Evolutionary conservation across 2,113 vertebrate genomes (phyloP).

Genomic region (Zosterops japonicus): DNA sequence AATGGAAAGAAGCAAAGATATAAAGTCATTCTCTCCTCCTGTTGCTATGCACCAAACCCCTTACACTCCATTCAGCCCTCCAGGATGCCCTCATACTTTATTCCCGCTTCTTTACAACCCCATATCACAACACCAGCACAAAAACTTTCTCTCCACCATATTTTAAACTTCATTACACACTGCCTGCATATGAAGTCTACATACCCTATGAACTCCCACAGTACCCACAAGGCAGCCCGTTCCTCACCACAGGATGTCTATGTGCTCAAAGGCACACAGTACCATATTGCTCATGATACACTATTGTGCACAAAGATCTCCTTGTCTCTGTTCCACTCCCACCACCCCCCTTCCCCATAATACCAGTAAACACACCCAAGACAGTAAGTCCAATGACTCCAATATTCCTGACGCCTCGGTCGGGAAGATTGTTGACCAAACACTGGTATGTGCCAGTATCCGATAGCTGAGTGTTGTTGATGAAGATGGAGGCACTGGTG

Average conservation of each 20-base stretch:
- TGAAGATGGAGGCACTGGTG: constrained; percentile 98
- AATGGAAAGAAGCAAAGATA: background rate
- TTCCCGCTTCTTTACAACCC: background rate
- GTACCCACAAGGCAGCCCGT: background rate
- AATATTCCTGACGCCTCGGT: constrained; percentile 92
- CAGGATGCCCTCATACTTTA: background rate
- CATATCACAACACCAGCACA: background rate
- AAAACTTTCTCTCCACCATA: background rate
- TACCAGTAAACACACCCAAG: constrained; percentile 81
- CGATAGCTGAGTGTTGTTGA: constrained; percentile 96
- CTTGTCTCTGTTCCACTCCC: background rate
- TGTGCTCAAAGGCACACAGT: background rate
- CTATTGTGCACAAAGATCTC: background rate
- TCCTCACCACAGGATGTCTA: background rate
- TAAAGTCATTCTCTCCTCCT: background rate
- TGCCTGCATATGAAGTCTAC: background rate
- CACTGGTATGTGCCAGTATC: constrained; percentile 99
- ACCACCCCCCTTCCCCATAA: background rate
- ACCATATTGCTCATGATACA: background rate
- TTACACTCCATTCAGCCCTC: background rate
- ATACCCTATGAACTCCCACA: background rate
- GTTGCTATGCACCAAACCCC: background rate
- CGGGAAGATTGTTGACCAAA: constrained; percentile 97
- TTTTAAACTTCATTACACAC: background rate
- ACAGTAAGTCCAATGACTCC: constrained; percentile 96